Conservation (phyloP, 1,140 invertebrate genomes). For the Aphis gossypii region DNA sequence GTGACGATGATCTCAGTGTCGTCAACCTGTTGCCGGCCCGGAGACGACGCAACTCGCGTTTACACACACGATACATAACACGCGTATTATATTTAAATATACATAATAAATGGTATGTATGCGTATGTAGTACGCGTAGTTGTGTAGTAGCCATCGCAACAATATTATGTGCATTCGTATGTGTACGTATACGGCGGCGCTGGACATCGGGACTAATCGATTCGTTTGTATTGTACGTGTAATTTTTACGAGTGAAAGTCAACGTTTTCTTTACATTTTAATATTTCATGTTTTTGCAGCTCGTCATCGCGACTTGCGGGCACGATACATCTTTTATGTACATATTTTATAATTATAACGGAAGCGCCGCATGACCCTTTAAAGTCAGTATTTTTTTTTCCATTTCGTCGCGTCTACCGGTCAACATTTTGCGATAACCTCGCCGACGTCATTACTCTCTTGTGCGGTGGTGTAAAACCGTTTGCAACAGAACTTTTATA, state of each 20-base stretch:
- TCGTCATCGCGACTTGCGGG: neutral
- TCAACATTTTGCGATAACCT: neutral
- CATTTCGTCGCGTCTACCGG: neutral
- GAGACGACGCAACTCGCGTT: neutral
- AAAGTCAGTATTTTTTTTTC: neutral
- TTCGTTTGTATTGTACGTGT: constrained; percentile 1
- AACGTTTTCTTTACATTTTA: neutral
- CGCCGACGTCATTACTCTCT: neutral
- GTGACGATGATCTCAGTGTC: neutral
- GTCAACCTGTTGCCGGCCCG: neutral
- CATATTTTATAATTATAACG: neutral
- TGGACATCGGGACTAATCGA: constrained; percentile 30
- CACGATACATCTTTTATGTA: neutral
- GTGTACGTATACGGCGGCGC: neutral
- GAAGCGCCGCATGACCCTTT: neutral
- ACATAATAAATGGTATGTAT: neutral
- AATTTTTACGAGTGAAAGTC: constrained; percentile 39
- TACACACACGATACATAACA: neutral
- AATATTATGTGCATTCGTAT: neutral
- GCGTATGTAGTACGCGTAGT: too few species aligned
- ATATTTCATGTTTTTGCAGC: neutral
- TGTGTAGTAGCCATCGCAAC: neutral
- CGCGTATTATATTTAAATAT: neutral
- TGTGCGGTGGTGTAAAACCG: neutral
- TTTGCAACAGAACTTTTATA: neutral